Evolutionary conservation across 1,140 invertebrate genomes (phyloP).

Genomic region (Drosophila arizonae): DNA sequence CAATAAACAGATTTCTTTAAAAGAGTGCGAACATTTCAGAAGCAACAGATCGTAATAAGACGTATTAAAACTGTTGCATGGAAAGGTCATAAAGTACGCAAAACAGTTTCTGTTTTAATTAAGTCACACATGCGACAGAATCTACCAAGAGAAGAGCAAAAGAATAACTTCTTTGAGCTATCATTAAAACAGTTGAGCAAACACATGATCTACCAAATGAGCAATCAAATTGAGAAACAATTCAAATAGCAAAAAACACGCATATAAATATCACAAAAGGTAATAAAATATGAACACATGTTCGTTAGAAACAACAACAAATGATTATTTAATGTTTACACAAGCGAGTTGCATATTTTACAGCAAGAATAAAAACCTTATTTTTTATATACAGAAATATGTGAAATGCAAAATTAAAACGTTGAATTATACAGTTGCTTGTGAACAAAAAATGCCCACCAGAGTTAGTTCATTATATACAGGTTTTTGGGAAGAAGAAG

Average conservation of each 20-base stretch:
- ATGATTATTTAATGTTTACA: too few species aligned
- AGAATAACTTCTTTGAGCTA: neutral
- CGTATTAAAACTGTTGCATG: slow-evolving; percentile 17
- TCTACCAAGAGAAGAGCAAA: neutral
- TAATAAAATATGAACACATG: neutral
- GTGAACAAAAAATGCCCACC: too few species aligned
- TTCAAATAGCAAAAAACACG: neutral
- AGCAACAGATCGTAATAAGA: slow-evolving; percentile 12
- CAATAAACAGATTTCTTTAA: slow-evolving; percentile 47
- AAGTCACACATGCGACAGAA: neutral
- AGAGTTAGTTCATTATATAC: too few species aligned
- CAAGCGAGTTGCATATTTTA: too few species aligned
- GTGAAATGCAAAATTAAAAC: too few species aligned
- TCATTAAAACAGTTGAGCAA: neutral
- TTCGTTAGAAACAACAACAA: neutral
- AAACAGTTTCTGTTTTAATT: neutral
- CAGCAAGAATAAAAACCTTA: too few species aligned
- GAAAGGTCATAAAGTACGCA: slow-evolving; percentile 10
- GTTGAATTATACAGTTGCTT: too few species aligned
- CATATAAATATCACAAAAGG: neutral
- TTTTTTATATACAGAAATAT: too few species aligned
- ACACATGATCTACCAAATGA: neutral
- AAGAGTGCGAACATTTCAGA: slow-evolving; percentile 33
- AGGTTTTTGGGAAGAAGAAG: too few species aligned
- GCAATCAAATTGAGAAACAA: slow-evolving; percentile 4